Conservation (phyloP, 1,140 invertebrate species). For the Nebria ingens region DNA sequence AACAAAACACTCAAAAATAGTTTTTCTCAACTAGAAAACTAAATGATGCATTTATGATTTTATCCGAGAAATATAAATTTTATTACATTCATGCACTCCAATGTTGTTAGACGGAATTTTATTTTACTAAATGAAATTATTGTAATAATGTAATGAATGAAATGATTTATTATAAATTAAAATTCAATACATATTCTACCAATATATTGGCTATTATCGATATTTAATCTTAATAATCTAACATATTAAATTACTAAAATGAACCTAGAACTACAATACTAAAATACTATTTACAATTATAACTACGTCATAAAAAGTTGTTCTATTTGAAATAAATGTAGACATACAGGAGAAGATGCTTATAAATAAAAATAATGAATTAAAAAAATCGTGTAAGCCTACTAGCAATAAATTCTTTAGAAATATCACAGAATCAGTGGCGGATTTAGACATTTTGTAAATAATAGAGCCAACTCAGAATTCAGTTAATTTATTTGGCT, state of each 20-base stretch:
- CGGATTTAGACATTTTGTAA: too few species aligned
- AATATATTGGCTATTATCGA: background rate
- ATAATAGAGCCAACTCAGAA: too few species aligned
- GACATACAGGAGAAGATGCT: conserved; percentile 25
- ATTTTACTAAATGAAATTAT: background rate
- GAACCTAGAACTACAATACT: background rate
- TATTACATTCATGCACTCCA: too few species aligned
- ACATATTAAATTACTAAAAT: background rate
- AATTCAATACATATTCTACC: background rate
- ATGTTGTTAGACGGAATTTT: too few species aligned
- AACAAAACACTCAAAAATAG: too few species aligned
- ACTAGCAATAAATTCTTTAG: too few species aligned
- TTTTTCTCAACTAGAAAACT: too few species aligned
- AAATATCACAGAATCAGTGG: too few species aligned
- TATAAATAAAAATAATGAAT: background rate
- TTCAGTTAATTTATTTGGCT: too few species aligned
- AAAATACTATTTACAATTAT: conserved; percentile 1
- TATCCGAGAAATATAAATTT: too few species aligned
- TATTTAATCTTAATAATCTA: background rate
- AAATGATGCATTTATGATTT: too few species aligned
- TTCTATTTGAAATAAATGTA: background rate
- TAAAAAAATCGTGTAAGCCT: too few species aligned
- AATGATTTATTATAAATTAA: background rate
- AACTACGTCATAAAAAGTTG: background rate
- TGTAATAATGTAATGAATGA: background rate